Conservation (phyloP, 2,888 invertebrate genomes). For the Pharmacophagus antenor region DNA sequence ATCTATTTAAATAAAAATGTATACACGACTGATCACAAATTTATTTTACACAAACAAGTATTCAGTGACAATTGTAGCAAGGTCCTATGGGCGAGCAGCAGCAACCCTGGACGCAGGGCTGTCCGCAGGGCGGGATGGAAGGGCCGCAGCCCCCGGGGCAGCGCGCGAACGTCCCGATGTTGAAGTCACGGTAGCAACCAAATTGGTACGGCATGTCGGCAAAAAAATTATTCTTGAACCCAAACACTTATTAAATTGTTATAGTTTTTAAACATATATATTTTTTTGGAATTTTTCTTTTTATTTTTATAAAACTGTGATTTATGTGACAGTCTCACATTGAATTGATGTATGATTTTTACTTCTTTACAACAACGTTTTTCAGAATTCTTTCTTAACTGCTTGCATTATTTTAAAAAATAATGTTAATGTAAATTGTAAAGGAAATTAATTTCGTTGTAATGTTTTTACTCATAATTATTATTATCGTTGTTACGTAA, state of each 20-base stretch:
- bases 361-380: not conserved
- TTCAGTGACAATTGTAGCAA: slow-evolving; percentile 50
- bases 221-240: not conserved
- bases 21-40: not conserved
- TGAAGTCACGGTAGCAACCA: slow-evolving; percentile 62
- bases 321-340: not conserved
- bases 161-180: slow-evolving; percentile 56
- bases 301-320: not conserved
- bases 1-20: not conserved
- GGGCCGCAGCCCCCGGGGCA: slow-evolving; percentile 57
- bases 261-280: not conserved
- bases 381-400: not conserved
- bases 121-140: slow-evolving; percentile 35
- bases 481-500: not conserved
- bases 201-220: slow-evolving; percentile 51
- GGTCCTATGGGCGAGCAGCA: slow-evolving; percentile 53
- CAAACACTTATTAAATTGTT: not conserved
- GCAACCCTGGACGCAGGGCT: slow-evolving; percentile 38
- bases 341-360: not conserved
- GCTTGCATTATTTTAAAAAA: not conserved
- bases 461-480: not conserved
- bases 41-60: not conserved
- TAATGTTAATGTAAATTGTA: not conserved
- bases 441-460: not conserved
- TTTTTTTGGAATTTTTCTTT: not conserved